Evolutionary conservation across 2,113 vertebrate genomes (phyloP).

Genomic region (Amblyopsis rosae): DNA sequence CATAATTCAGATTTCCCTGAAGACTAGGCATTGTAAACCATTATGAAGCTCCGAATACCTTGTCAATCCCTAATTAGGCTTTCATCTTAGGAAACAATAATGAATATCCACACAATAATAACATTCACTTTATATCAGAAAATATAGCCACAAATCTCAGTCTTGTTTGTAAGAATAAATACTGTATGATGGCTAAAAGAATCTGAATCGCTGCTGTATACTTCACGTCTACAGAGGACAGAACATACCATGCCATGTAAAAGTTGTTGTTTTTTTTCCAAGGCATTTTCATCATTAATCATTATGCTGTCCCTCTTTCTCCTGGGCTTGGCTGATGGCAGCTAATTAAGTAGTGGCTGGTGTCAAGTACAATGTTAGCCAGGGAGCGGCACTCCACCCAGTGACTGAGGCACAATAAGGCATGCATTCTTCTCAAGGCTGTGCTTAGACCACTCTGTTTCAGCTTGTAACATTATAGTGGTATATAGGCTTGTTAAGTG

Average conservation of each 20-base stretch:
- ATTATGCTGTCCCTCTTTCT: slow-evolving; percentile 70
- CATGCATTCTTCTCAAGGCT: neutral
- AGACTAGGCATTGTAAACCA: slow-evolving; percentile 46
- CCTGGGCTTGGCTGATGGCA: slow-evolving; percentile 64
- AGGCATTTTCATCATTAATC: slow-evolving; percentile 73
- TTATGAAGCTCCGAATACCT: slow-evolving; percentile 29
- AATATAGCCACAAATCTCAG: slow-evolving; percentile 20
- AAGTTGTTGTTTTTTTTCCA: slow-evolving; percentile 28
- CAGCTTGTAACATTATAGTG: neutral
- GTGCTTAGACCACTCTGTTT: neutral
- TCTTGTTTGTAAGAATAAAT: slow-evolving; percentile 42
- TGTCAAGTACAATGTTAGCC: slow-evolving; percentile 66
- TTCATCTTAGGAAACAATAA: neutral
- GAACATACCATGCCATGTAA: slow-evolving; percentile 59
- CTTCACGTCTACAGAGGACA: slow-evolving; percentile 42
- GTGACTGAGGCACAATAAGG: slow-evolving; percentile 10
- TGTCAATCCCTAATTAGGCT: slow-evolving; percentile 24
- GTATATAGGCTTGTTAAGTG: too few species aligned
- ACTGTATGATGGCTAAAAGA: slow-evolving; percentile 22
- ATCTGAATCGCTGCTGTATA: slow-evolving; percentile 42
- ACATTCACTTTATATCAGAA: slow-evolving; percentile 21
- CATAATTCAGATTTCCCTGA: slow-evolving; percentile 64
- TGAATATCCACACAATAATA: slow-evolving; percentile 23
- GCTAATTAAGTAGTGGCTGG: slow-evolving; percentile 77
- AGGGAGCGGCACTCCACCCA: slow-evolving; percentile 46